A percentile compares a stretch with the other conserved stretches of the same genome.
Evolutionary conservation across 2,113 vertebrate genomes (phyloP).

Genomic region (Cranoglanis bouderius): DNA sequence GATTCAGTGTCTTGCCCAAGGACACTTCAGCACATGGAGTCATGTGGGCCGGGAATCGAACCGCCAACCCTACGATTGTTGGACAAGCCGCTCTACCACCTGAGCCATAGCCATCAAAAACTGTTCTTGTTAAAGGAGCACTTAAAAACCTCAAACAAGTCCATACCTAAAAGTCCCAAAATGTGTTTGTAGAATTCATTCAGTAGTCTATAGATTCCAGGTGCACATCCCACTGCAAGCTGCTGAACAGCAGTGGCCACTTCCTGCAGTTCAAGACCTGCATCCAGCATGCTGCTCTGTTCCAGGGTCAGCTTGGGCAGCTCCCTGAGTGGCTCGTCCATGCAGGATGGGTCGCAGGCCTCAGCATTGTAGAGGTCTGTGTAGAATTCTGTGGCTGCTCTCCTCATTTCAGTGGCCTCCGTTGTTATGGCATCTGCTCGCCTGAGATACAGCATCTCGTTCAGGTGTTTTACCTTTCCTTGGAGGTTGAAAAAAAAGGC

Average conservation of each 20-base stretch:
- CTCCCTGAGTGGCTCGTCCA: too few relatives aligned
- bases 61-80: too few relatives aligned
- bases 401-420: background rate
- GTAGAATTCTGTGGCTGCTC: background rate
- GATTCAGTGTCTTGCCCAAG: too few relatives aligned
- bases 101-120: too few relatives aligned
- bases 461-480: background rate
- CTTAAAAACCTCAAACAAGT: background rate
- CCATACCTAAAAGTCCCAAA: background rate
- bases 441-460: background rate
- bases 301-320: background rate
- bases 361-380: background rate
- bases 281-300: background rate
- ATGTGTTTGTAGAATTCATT: background rate
- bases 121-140: background rate
- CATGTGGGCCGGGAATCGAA: too few relatives aligned
- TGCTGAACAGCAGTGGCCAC: background rate
- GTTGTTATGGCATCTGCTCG: background rate
- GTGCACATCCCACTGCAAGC: background rate
- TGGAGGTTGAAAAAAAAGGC: background rate
- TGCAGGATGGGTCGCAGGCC: background rate
- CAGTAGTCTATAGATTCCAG: background rate
- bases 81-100: too few relatives aligned
- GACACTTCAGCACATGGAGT: too few relatives aligned
- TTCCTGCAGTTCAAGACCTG: background rate